These are phyloP conservation scores for Sphenodon punctatus DNA, from an alignment of 2,797 vertebrate species.

Conservation along the genomic window DNA sequence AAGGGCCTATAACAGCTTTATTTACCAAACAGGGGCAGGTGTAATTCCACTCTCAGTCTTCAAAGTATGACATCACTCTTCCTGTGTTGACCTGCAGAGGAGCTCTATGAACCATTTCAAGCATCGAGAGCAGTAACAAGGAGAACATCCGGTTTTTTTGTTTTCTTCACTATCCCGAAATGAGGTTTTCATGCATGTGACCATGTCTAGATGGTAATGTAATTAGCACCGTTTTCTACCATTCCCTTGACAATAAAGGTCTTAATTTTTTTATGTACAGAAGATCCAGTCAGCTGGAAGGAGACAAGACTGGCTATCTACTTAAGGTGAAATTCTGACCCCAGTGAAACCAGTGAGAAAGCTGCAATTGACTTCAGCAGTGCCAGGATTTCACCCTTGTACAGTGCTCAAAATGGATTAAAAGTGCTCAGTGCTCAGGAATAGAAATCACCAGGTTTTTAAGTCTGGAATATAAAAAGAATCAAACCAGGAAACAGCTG, in stretches of 20 bases:
- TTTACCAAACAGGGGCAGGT: slow-evolving; percentile 26
- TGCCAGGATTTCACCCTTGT: too few relatives aligned
- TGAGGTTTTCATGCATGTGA: neutral
- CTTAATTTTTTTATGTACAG: neutral
- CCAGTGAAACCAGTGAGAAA: too few relatives aligned
- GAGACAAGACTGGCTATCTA: neutral
- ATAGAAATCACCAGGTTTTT: too few relatives aligned
- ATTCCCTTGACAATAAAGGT: neutral
- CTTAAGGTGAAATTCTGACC: too few relatives aligned
- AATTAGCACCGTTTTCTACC: neutral
- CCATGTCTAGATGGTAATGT: neutral
- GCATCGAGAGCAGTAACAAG: neutral
- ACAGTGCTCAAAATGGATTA: too few relatives aligned
- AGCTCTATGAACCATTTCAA: neutral
- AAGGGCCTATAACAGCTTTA: slow-evolving; percentile 25
- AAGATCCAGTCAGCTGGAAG: neutral
- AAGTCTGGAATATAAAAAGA: too few relatives aligned
- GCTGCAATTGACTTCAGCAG: too few relatives aligned
- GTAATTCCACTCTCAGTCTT: slow-evolving; percentile 39
- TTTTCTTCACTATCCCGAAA: neutral
- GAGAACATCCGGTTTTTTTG: neutral
- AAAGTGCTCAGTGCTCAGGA: too few relatives aligned
- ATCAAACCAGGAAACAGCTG: too few relatives aligned
- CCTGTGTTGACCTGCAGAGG: neutral
- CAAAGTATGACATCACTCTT: slow-evolving; percentile 25